Conservation (phyloP, 2,113 vertebrate species). For the Corythornis madagascariensis region DNA sequence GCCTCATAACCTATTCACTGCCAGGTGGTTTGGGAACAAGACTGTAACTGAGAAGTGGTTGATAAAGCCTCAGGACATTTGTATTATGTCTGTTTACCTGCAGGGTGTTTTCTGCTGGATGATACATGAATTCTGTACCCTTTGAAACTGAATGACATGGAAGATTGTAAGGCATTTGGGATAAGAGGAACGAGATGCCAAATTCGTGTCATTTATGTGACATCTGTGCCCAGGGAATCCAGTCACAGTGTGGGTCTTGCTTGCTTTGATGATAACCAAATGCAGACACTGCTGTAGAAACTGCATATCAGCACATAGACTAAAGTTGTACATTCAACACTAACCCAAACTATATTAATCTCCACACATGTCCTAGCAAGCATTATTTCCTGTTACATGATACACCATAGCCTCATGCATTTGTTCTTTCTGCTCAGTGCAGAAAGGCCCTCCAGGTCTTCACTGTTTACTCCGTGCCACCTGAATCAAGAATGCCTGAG, state of each 20-base stretch:
- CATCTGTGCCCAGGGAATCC: background rate
- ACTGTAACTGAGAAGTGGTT: background rate
- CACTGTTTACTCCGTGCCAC: background rate
- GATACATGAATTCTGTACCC: background rate
- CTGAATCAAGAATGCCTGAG: background rate
- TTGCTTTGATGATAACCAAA: background rate
- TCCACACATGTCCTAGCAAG: slow-evolving; percentile 23
- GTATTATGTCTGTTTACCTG: background rate
- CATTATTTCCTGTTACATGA: slow-evolving; percentile 30
- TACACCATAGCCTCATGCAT: accelerated
- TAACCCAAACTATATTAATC: background rate
- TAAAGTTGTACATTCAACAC: background rate
- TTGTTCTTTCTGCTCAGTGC: background rate
- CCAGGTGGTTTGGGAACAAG: background rate
- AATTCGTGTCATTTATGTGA: background rate
- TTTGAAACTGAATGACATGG: background rate
- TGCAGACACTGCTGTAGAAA: background rate
- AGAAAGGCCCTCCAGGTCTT: slow-evolving; percentile 7
- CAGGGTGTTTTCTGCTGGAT: background rate
- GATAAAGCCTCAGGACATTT: background rate
- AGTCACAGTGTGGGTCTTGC: background rate
- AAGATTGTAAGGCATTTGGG: background rate
- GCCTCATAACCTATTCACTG: background rate
- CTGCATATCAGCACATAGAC: background rate
- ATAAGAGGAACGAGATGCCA: background rate